Evolutionary conservation across 2,797 vertebrate genomes (phyloP).

Genomic region (Strix occidentalis): DNA sequence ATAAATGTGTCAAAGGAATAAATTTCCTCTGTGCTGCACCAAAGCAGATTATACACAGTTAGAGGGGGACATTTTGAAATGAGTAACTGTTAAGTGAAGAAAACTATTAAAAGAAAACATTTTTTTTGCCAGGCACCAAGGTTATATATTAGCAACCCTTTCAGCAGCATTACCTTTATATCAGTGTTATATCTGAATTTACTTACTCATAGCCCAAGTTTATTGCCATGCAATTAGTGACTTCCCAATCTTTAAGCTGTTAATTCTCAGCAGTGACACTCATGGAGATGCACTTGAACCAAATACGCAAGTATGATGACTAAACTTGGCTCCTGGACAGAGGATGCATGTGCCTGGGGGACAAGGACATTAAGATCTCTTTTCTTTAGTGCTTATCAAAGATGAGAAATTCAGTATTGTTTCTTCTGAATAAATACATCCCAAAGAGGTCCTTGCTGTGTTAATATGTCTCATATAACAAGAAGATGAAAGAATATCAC

Average conservation of each 20-base stretch:
- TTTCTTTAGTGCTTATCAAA: not conserved
- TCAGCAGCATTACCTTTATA: slow-evolving; percentile 17
- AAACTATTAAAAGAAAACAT: slow-evolving; percentile 65
- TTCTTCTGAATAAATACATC: not conserved
- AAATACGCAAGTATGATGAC: not conserved
- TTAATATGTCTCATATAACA: not conserved
- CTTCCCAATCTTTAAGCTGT: slow-evolving; percentile 41
- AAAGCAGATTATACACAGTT: slow-evolving; percentile 3
- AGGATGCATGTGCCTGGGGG: not conserved
- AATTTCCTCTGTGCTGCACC: slow-evolving; percentile 58
- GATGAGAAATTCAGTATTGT: not conserved
- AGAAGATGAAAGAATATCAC: not conserved
- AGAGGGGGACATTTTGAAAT: slow-evolving; percentile 54
- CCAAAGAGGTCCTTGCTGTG: not conserved
- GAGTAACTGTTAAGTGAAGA: slow-evolving; percentile 52
- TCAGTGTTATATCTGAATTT: slow-evolving; percentile 48
- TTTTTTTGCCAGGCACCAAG: slow-evolving; percentile 21
- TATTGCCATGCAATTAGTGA: slow-evolving; percentile 46
- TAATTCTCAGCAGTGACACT: slow-evolving; percentile 55
- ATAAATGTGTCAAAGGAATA: slow-evolving; percentile 72
- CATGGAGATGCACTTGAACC: not conserved
- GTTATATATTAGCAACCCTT: slow-evolving; percentile 18
- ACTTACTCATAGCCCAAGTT: slow-evolving; percentile 44
- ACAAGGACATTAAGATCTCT: not conserved
- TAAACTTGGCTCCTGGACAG: not conserved